These are phyloP conservation scores for Sceloporus tristichus DNA, from an alignment of 2,113 vertebrate genomes.

Conservation along the genomic window DNA sequence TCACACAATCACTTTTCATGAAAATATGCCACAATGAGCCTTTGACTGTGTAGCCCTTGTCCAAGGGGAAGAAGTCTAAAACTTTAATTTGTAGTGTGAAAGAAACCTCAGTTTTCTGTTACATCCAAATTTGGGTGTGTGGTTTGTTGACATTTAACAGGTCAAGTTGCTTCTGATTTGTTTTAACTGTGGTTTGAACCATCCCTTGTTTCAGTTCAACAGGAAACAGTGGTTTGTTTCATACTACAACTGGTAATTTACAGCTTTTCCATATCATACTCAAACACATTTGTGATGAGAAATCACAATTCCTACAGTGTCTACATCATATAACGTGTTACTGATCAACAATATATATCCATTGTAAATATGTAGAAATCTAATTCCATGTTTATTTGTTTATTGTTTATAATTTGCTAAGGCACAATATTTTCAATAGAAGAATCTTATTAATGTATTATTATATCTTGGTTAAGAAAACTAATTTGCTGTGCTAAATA, in stretches of 20 bases:
- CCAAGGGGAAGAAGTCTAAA: not conserved
- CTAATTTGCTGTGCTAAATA: slow-evolving; percentile 41
- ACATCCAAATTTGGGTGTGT: not conserved
- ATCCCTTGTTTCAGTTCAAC: not conserved
- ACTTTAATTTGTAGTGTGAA: not conserved
- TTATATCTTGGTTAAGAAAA: slow-evolving; percentile 61
- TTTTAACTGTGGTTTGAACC: not conserved
- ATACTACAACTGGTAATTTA: not conserved
- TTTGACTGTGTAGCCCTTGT: not conserved
- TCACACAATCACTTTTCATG: not conserved
- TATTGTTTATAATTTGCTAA: slow-evolving; percentile 23
- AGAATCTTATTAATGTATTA: slow-evolving; percentile 52
- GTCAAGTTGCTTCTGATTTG: not conserved
- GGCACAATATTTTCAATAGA: slow-evolving; percentile 40
- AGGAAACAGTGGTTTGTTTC: not conserved
- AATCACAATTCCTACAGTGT: not conserved
- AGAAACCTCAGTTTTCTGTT: not conserved
- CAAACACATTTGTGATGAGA: not conserved
- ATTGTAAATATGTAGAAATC: not conserved
- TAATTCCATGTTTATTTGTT: slow-evolving; percentile 20
- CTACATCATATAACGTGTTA: not conserved
- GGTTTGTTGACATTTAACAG: not conserved
- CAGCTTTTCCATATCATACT: not conserved
- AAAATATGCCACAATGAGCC: not conserved
- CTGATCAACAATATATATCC: slow-evolving; percentile 16